phyloP scores from a whole-genome alignment of 2,888 invertebrate species.

The Amphipoea oculea region DNA sequence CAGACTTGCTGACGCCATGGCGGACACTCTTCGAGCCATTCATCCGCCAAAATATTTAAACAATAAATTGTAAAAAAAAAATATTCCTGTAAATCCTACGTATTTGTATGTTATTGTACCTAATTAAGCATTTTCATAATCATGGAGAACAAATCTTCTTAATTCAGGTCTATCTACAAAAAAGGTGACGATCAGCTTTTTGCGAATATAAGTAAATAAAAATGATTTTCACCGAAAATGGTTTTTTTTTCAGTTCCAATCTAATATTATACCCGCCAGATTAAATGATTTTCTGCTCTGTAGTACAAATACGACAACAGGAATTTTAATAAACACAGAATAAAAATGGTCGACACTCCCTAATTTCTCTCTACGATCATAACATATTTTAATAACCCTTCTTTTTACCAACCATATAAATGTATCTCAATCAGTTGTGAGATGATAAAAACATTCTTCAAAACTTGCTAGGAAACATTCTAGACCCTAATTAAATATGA shows the following conservation, averaged over 20 bases:
- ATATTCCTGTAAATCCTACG: neutral
- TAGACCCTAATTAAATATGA: neutral
- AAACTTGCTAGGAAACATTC: neutral
- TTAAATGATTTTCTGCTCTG: neutral
- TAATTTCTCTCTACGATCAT: neutral
- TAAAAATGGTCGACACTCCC: neutral
- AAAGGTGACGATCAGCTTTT: neutral
- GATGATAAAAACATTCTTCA: neutral
- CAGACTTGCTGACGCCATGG: conserved; percentile 77
- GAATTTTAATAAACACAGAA: neutral
- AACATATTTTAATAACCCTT: neutral
- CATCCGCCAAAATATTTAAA: neutral
- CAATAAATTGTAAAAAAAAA: neutral
- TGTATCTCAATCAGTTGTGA: neutral
- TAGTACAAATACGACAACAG: neutral
- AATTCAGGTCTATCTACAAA: neutral
- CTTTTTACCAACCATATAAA: neutral
- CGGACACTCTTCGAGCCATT: conserved; percentile 75
- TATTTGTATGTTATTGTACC: conserved; percentile 5
- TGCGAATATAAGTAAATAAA: neutral
- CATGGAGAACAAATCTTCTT: neutral
- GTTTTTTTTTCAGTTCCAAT: neutral
- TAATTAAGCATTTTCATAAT: neutral
- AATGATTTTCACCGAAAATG: neutral
- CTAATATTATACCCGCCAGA: no score